Base-by-base conservation (phyloP, 2,797 vertebrate genomes). In the Astyanax mexicanus region DNA sequence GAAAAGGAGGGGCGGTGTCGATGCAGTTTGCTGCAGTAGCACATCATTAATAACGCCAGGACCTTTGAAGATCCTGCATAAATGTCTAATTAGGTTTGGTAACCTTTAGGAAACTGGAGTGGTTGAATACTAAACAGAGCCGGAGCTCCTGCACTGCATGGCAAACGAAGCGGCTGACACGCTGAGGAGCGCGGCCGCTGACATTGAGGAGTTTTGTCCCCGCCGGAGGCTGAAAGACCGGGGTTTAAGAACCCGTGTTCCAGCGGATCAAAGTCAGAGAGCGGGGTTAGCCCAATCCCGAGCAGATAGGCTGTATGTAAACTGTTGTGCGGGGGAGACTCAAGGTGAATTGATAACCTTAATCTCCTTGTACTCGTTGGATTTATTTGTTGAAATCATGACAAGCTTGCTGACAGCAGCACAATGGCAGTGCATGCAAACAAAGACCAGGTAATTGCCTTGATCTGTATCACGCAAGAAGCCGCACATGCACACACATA, bases 51-150 rank as follows among this genome's bases (percentile, higher is more conserved):
- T 92, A 92, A 91, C 88, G 35, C 83, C 81, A 88, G 89, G 90
- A 92, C 92, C 90, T 92, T 93, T 93, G 91, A 90, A 92, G 89
- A 91, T 92, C 89, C 89, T 85, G 88, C 88, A 92, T 92, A 92
- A 92, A 92, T 91, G 89, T 92, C 91, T 93, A 92, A 92, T 92
- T 92, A 92, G 89, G 91, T 92, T 91, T 88, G 89, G 89, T 92
- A 92, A 93, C 92, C 91, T 92, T 93, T 92, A 91, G 90, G 89
- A 92, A 92, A 92, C 88, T 82, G 84, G 88, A 89, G 89, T 86
- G 87, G 83, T 72, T 89, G 92, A 91, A 92, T 92, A 88, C 91
- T 92, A 93, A 92, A 86, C 86, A 92, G 89, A 86, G 77, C 71
- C 1, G n/a, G 78, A 82, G 89, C 88, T 83, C 86, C 85, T 86